These are phyloP conservation scores for Okapia johnstoni DNA, from an alignment of 2,113 vertebrate species.

Conservation along the genomic window DNA sequence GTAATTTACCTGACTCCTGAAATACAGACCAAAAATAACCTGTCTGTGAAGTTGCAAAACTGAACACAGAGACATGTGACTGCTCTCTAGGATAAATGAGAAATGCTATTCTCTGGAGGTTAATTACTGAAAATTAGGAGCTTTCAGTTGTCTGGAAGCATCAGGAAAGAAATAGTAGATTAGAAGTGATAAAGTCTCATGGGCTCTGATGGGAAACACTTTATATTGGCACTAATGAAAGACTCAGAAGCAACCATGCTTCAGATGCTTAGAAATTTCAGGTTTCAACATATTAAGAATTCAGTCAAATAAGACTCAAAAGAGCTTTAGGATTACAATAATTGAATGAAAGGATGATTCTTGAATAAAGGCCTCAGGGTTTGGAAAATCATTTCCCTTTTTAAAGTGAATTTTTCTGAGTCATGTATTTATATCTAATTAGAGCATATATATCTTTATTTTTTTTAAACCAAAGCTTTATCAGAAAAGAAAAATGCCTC, in stretches of 20 bases:
- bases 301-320: constrained; percentile 53
- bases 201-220: constrained; percentile 44
- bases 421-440: background rate
- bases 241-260: constrained; percentile 45
- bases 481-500: background rate
- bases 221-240: constrained; percentile 59
- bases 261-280: constrained; percentile 56
- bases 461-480: background rate
- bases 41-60: background rate
- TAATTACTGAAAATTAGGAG: constrained; percentile 72
- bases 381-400: background rate
- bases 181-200: constrained; percentile 57
- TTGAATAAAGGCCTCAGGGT: constrained; percentile 15
- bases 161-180: constrained; percentile 64
- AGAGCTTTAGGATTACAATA: constrained; percentile 47
- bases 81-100: constrained; percentile 42
- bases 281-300: constrained; percentile 66
- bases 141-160: constrained; percentile 48
- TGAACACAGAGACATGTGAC: background rate
- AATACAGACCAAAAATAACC: background rate
- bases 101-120: constrained; percentile 52
- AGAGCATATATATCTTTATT: background rate
- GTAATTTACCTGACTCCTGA: background rate
- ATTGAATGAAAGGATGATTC: constrained; percentile 48
- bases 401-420: background rate